Evolutionary conservation across 64 coral and sea anemone genomes (phyloP).

Genomic region (Pocillopora verrucosa): DNA sequence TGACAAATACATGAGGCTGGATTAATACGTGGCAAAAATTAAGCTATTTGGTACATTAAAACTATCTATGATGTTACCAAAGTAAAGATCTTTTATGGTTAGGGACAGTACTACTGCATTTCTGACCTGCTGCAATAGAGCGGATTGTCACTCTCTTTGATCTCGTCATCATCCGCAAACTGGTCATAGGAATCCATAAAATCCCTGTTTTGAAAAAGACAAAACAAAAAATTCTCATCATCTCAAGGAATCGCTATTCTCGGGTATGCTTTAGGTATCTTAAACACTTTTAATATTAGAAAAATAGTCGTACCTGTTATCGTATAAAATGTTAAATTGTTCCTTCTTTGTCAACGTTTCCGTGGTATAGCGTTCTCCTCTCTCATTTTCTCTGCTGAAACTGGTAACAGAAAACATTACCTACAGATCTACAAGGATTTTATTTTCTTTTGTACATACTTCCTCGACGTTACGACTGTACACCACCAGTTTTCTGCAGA

Average conservation of each 20-base stretch:
- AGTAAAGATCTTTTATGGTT: too few relatives aligned
- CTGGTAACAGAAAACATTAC: background rate
- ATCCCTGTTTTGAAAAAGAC: background rate
- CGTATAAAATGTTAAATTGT: background rate
- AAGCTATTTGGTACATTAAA: too few relatives aligned
- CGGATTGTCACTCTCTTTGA: conserved; percentile 29
- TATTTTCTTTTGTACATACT: too few relatives aligned
- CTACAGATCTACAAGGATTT: too few relatives aligned
- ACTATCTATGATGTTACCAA: too few relatives aligned
- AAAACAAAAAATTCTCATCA: background rate
- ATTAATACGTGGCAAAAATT: too few relatives aligned
- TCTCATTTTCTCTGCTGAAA: background rate
- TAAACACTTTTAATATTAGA: background rate
- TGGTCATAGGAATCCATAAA: background rate
- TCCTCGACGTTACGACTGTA: too few relatives aligned
- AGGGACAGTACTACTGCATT: background rate
- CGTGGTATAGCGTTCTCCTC: background rate
- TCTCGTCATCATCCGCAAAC: conserved; percentile 3
- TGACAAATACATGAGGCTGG: too few relatives aligned
- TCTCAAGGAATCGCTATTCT: background rate
- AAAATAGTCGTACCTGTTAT: conserved; percentile 10
- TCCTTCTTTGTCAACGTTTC: background rate
- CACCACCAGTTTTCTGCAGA: too few relatives aligned
- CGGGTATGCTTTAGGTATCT: background rate
- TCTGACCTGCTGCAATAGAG: conserved; percentile 27